These are phyloP conservation scores for Notothenia rossii DNA, from an alignment of 2,113 vertebrate species.

Conservation along the genomic window DNA sequence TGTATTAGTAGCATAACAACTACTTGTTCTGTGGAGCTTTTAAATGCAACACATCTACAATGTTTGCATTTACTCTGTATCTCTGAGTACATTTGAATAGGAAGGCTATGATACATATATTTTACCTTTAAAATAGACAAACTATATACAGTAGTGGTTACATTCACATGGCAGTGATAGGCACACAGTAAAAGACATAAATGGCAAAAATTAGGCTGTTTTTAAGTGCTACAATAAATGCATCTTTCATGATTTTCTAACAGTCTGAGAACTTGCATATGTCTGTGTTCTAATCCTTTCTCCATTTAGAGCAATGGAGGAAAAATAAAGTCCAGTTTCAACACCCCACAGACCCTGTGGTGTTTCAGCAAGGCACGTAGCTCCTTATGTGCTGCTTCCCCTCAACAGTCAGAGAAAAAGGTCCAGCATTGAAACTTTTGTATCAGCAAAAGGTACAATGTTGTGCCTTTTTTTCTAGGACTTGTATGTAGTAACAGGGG, in stretches of 20 bases:
- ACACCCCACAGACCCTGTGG: slow-evolving; percentile 83
- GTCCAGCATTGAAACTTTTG: slow-evolving; percentile 36
- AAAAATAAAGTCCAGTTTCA: slow-evolving; percentile 46
- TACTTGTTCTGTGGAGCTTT: neutral
- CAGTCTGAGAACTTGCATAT: slow-evolving; percentile 49
- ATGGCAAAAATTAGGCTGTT: slow-evolving; percentile 33
- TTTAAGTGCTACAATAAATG: slow-evolving; percentile 77
- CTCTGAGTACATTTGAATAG: slow-evolving; percentile 33
- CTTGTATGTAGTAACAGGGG: neutral
- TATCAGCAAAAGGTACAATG: slow-evolving; percentile 31
- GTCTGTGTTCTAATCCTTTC: slow-evolving; percentile 14
- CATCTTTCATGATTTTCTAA: slow-evolving; percentile 19
- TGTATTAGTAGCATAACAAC: slow-evolving; percentile 10
- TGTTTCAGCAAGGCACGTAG: slow-evolving; percentile 70
- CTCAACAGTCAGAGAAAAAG: slow-evolving; percentile 42
- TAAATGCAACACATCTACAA: slow-evolving; percentile 20
- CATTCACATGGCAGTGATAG: slow-evolving; percentile 75
- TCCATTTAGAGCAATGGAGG: slow-evolving; percentile 38
- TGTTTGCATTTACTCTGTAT: slow-evolving; percentile 17
- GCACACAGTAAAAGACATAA: slow-evolving; percentile 45
- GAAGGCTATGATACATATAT: slow-evolving; percentile 26
- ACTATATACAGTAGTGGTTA: slow-evolving; percentile 64
- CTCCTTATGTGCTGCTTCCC: slow-evolving; percentile 46
- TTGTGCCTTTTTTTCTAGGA: slow-evolving; percentile 11
- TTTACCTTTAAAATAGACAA: slow-evolving; percentile 24